A percentile compares a stretch with the other conserved stretches of the same genome.
Conservation (phyloP, 2,888 invertebrate genomes). For the Crepidodera aurea region DNA sequence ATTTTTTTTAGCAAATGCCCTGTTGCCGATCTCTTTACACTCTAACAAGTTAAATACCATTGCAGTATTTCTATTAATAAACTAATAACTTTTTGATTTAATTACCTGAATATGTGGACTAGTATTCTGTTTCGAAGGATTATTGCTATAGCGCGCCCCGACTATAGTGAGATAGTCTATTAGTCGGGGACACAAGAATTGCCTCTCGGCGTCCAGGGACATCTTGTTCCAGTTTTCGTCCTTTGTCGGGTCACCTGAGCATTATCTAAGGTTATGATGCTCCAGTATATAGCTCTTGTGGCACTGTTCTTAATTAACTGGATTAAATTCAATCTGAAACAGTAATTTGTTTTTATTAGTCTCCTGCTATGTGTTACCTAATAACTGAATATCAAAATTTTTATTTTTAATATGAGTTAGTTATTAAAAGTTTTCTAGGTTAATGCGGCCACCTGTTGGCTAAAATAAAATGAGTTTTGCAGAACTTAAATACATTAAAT, state of each 20-base stretch:
- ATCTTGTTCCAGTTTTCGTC: slow-evolving; percentile 43
- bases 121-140: slow-evolving; percentile 71
- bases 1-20: no score
- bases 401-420: no score
- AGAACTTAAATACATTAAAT: no score
- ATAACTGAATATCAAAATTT: no score
- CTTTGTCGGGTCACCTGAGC: slow-evolving; percentile 38
- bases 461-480: no score
- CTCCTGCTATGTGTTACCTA: not conserved
- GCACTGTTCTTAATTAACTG: not conserved
- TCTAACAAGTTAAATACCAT: no score
- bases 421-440: no score
- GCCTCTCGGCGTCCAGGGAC: slow-evolving; percentile 74
- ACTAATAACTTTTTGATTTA: no score
- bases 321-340: slow-evolving; percentile 23
- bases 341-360: not conserved
- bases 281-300: slow-evolving; percentile 8
- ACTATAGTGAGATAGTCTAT: slow-evolving; percentile 98
- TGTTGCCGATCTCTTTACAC: no score
- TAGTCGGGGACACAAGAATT: slow-evolving; percentile 83
- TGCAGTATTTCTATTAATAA: no score
- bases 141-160: slow-evolving; percentile 81
- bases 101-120: slow-evolving; percentile 82
- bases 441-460: no score
- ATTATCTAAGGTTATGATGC: slow-evolving; percentile 12